Conservation (phyloP, 2,888 invertebrate species). For the Habroteleia sp. region DNA sequence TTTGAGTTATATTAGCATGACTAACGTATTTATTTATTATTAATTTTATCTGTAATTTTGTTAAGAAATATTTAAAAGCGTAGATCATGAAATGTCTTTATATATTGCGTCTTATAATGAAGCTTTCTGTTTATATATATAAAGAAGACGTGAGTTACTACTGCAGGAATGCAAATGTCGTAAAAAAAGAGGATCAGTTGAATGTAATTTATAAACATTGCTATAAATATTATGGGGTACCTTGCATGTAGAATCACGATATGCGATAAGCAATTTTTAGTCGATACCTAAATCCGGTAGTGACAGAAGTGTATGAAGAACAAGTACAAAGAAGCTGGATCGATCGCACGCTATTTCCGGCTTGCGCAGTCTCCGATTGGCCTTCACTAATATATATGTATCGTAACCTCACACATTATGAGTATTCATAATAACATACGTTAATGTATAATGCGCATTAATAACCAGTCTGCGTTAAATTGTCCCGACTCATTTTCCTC, state of each 20-base stretch:
- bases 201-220: conserved; percentile 7
- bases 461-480: conserved; percentile 9
- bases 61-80: too few relatives aligned
- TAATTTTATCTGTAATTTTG: too few relatives aligned
- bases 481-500: too few relatives aligned
- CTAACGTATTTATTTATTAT: too few relatives aligned
- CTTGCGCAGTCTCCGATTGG: conserved; percentile 68
- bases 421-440: conserved; percentile 46
- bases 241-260: not conserved
- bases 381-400: conserved; percentile 52
- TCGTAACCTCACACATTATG: conserved; percentile 52
- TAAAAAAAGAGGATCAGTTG: not conserved
- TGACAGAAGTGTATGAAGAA: conserved; percentile 61
- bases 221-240: not conserved
- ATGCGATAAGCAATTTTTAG: conserved; percentile 48
- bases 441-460: conserved; percentile 19
- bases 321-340: conserved; percentile 69
- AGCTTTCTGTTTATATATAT: too few relatives aligned
- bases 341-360: conserved; percentile 71
- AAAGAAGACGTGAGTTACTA: not conserved
- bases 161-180: not conserved
- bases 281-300: conserved; percentile 56
- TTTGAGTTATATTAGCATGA: too few relatives aligned
- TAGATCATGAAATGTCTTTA: too few relatives aligned
- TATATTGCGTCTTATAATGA: too few relatives aligned